Conservation (phyloP, 2,888 invertebrate species). For the Masnerella sp. region DNA sequence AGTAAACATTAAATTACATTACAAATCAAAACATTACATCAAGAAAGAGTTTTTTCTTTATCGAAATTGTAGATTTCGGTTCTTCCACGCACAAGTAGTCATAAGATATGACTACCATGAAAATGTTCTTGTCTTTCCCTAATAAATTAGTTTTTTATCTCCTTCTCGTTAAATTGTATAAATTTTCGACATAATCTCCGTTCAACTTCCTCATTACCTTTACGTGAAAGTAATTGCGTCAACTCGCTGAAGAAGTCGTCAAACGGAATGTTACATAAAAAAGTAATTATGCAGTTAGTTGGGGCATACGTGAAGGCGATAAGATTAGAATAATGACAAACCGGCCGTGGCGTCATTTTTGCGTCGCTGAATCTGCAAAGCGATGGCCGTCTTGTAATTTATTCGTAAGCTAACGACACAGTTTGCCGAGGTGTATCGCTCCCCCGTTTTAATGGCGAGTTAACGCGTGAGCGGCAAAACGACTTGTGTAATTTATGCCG, state of each 20-base stretch:
- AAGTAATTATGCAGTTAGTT: constrained; percentile 23
- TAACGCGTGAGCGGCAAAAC: constrained; percentile 39
- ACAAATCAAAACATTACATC: no score
- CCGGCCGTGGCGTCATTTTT: constrained; percentile 1
- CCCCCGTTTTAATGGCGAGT: constrained; percentile 36
- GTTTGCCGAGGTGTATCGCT: constrained; percentile 28
- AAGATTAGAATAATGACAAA: constrained; percentile 40
- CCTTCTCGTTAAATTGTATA: no score
- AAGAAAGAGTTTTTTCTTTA: no score
- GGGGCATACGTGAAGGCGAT: constrained; percentile 19
- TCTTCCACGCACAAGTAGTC: no score
- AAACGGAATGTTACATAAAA: constrained; percentile 25
- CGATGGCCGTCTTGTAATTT: constrained; percentile 43
- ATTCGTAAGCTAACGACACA: constrained; percentile 43
- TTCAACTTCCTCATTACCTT: constrained; percentile 13
- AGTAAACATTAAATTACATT: no score
- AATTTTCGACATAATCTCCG: constrained; percentile 15
- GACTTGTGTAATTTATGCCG: constrained; percentile 40
- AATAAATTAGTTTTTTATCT: no score
- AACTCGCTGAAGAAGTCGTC: neutral
- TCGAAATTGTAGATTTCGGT: no score
- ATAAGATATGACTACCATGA: no score
- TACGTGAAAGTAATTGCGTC: constrained; percentile 18
- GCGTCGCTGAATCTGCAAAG: constrained; percentile 27
- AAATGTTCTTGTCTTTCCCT: no score